Percentiles rank a stretch among this genome's conserved stretches.
Conservation (phyloP, 2,888 invertebrate genomes). For the Meta bourneti region DNA sequence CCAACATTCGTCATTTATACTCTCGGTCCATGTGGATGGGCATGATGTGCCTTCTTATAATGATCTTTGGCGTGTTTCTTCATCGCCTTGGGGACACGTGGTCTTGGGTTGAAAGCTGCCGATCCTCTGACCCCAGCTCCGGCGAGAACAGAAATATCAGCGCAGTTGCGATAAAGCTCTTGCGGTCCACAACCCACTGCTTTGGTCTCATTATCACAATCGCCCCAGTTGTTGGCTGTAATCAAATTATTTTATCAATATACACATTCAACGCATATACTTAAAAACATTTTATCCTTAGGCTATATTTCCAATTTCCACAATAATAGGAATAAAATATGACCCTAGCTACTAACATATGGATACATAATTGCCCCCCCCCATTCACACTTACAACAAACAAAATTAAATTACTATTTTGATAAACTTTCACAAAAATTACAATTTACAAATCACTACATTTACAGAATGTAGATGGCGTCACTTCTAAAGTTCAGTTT, state of each 20-base stretch:
- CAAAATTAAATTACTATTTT: no score
- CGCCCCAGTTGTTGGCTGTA: slow-evolving; percentile 78
- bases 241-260: neutral
- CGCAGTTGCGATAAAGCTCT: slow-evolving; percentile 78
- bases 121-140: slow-evolving; percentile 77
- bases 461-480: no score
- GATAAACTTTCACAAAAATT: no score
- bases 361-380: no score
- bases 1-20: neutral
- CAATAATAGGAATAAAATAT: no score
- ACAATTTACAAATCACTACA: no score
- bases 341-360: no score
- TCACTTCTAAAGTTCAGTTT: no score
- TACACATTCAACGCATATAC: neutral
- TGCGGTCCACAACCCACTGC: slow-evolving; percentile 78
- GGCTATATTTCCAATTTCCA: no score
- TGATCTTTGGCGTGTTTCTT: slow-evolving; percentile 31
- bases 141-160: slow-evolving; percentile 76
- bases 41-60: neutral
- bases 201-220: slow-evolving; percentile 76
- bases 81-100: slow-evolving; percentile 38
- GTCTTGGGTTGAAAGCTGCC: slow-evolving; percentile 55
- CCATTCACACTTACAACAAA: no score
- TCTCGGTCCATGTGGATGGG: neutral
- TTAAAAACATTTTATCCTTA: no score